Evolutionary conservation across 2,113 vertebrate genomes (phyloP), one percentile per base, ranked within the genome.

Genomic region (Irena cyanogastra): DNA sequence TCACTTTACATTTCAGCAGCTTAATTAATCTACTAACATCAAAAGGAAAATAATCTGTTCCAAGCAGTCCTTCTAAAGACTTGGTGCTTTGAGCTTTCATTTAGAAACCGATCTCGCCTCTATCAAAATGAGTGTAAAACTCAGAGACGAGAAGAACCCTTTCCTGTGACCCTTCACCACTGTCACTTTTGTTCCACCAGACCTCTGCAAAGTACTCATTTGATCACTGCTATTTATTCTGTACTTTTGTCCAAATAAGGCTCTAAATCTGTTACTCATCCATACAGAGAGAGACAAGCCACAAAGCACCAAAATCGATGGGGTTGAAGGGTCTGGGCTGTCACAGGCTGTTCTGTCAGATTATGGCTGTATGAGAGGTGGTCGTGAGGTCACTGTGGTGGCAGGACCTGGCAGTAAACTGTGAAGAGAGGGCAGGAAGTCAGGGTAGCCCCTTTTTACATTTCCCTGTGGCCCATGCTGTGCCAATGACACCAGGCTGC

Each of bases 31-130:
- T 63, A 70, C 42, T 78, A 64, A 90, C 10, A 26, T 94, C 86
- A 92, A 89, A 94, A 95, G 33, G 57, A 90, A 86, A 94, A 92
- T 70, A 89, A 95, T 78, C 80, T 81, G 30, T 81, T 95, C 28
- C 2, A 1, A 82, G 72, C 27, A 30, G 72, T 90, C 53, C 26
- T 82, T 78, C 80, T 90, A 49, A 84, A 89, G 83, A 21, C 50
- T 89, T 64, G 53, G 20, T 45, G 52, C 83, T 95, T 90, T 92
- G 72, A 94, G 94, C 90, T 27, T 74, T 94, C 63, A 65, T 92
- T 94, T 93, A 54, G 56, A 86, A 95, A 89, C 81, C 0, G 1
- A 59, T 90, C 83, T 80, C 4, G 1, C 39, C 52, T 82, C 52
- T 56, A 42, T 47, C 56, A 87, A 82, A 89, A 60, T n/a, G 16